phyloP scores from a whole-genome alignment of 2,888 invertebrate species.

The Pristionchus fissidentatus region DNA sequence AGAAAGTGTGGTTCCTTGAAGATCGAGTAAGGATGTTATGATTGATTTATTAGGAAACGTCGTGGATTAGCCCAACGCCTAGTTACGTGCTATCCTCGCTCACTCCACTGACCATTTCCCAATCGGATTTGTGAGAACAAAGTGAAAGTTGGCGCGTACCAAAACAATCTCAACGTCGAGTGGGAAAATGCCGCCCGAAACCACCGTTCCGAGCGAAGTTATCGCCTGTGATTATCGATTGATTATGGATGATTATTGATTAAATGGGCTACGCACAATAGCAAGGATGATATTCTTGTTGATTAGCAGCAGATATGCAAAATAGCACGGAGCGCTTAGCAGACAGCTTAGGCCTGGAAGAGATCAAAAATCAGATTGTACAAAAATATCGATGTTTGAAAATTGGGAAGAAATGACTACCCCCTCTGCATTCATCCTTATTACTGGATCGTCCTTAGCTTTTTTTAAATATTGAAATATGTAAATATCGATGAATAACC shows the following conservation, averaged over 20 bases:
- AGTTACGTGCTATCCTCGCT: too few species aligned
- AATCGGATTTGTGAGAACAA: too few species aligned
- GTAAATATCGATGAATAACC: neutral
- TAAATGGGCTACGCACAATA: neutral
- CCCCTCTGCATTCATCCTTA: neutral
- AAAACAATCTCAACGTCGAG: slow-evolving; percentile 32
- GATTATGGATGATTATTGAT: too few species aligned
- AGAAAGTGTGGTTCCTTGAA: too few species aligned
- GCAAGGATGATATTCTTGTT: neutral
- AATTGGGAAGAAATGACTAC: neutral
- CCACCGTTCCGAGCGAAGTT: neutral
- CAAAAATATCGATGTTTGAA: neutral
- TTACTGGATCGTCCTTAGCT: neutral
- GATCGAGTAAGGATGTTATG: too few species aligned
- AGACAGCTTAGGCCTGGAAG: slow-evolving; percentile 30
- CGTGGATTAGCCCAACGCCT: too few species aligned
- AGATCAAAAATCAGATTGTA: neutral
- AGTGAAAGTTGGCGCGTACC: too few species aligned
- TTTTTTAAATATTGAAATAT: neutral
- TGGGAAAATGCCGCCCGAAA: neutral
- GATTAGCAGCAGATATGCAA: slow-evolving; percentile 12
- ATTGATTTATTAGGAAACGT: too few species aligned
- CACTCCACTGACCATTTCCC: too few species aligned
- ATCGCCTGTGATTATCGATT: slow-evolving; percentile 7
- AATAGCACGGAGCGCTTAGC: neutral